Base-by-base conservation (phyloP, 2,888 invertebrate genomes). In the Eupithecia tripunctaria region DNA sequence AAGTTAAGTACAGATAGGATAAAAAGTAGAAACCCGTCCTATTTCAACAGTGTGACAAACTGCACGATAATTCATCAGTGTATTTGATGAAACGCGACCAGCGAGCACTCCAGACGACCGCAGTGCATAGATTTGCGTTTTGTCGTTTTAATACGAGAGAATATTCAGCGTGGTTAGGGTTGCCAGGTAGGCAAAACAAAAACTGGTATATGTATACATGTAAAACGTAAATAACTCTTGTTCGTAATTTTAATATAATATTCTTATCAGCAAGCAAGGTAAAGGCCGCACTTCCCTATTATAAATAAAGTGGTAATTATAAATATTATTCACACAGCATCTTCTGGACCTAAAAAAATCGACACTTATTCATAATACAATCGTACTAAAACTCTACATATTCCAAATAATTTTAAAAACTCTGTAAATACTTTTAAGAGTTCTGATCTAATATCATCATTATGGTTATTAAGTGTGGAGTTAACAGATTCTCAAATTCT, bases 111-210 rank as follows among this genome's bases (percentile, higher is more conserved):
- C 89, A 91, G 91, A 92, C 90, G 88, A 90, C 91, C 91, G 89
- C 90, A 90, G 91, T 90, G 93, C 92, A 92, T 92, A 92, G 92
- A 94, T 94, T 94, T 94, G 93, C 94, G 94, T 94, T 93, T 93
- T 94, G 92, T 91, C 87, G 91, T 92, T 94, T 93, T 93, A 92
- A 93, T 94, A 93, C 91, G 91, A 89, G 90, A 92, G 93, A 92
- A 93, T 92, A 94, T 94, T 92, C 92, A 93, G 91, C 88, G 88
- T 89, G 87, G 91, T 27, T 72, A 75, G 75, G 75, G 75, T 65
- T 75, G 72, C 18, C 75, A 64, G 87, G 25, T 0, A 63, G n/a
- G 10, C n/a, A 51, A 51, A 47, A 2, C 5, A 60, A 60, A 62
- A 29, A 29, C 6, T 62, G 10, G 18, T 18, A 29, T 32, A 29